These are phyloP conservation scores for Chaenodraco wilsoni DNA, from an alignment of 2,797 vertebrate genomes.

Conservation along the genomic window DNA sequence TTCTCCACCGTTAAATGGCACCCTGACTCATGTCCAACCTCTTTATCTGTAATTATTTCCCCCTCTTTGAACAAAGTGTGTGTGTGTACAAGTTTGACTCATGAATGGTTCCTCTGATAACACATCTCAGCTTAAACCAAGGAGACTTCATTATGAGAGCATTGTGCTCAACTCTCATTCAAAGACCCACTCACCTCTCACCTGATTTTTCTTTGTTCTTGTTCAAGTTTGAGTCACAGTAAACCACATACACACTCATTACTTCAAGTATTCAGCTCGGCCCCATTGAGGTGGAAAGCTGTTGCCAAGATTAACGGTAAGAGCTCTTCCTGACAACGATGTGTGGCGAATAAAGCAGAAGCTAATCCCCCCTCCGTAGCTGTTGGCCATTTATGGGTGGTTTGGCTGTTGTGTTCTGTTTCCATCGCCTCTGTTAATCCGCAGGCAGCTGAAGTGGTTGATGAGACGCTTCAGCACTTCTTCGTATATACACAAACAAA, in stretches of 20 bases:
- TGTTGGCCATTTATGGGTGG: conserved; percentile 71
- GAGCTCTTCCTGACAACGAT: conserved; percentile 48
- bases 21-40: conserved; percentile 37
- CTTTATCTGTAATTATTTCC: conserved; percentile 36
- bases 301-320: conserved; percentile 59
- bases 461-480: conserved; percentile 63
- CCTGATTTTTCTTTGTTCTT: conserved; percentile 41
- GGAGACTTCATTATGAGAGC: not conserved
- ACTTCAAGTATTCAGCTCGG: conserved; percentile 39
- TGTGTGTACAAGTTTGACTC: not conserved
- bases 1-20: conserved; percentile 23
- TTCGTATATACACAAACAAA: conserved; percentile 62
- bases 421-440: conserved; percentile 71
- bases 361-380: conserved; percentile 70
- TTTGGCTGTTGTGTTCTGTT: conserved; percentile 67
- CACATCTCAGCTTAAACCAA: conserved; percentile 26
- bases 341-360: conserved; percentile 63
- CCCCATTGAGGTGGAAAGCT: conserved; percentile 34
- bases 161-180: conserved; percentile 27
- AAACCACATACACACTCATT: conserved; percentile 37
- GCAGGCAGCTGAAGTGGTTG: conserved; percentile 66
- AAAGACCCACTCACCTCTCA: conserved; percentile 1
- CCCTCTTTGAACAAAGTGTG: conserved; percentile 5
- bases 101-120: conserved; percentile 17
- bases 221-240: conserved; percentile 7